Conservation (phyloP, 2,113 vertebrate genomes). For the Pachycephala philippinensis region DNA sequence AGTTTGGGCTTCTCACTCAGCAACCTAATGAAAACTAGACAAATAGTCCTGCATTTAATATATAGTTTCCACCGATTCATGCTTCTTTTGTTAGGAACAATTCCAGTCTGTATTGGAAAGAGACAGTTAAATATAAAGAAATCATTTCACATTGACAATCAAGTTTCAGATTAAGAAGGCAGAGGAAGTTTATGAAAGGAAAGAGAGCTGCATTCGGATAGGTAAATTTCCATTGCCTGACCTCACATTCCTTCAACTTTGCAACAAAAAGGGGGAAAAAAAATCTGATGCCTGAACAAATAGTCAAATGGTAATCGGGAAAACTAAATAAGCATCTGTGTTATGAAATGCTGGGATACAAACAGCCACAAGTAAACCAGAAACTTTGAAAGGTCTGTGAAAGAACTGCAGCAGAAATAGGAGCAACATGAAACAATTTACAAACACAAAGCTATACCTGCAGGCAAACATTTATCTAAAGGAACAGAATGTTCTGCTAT, state of each 20-base stretch:
- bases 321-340: constrained; percentile 3
- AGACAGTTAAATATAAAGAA: constrained; percentile 73
- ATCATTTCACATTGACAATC: constrained; percentile 67
- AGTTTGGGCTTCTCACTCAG: constrained; percentile 79
- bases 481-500: not conserved
- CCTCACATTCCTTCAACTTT: constrained; percentile 28
- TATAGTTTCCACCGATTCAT: constrained; percentile 77
- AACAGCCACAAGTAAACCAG: constrained; percentile 34
- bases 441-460: constrained; percentile 24
- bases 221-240: constrained; percentile 35
- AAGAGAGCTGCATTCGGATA: not conserved
- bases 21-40: constrained; percentile 79
- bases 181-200: constrained; percentile 56
- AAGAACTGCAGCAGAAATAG: constrained; percentile 3
- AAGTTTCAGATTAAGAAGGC: constrained; percentile 44
- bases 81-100: constrained; percentile 79
- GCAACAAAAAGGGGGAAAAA: not conserved
- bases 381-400: not conserved
- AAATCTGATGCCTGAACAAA: constrained; percentile 15
- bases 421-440: constrained; percentile 20
- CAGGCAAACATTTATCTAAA: constrained; percentile 31
- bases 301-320: constrained; percentile 28
- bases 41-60: constrained; percentile 80
- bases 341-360: not conserved
- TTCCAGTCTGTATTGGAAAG: constrained; percentile 72